A percentile compares a stretch with the other conserved stretches of the same genome.
These are phyloP conservation scores for Oxygymnocypris stewartii DNA, from an alignment of 2,113 vertebrate genomes.

Conservation along the genomic window DNA sequence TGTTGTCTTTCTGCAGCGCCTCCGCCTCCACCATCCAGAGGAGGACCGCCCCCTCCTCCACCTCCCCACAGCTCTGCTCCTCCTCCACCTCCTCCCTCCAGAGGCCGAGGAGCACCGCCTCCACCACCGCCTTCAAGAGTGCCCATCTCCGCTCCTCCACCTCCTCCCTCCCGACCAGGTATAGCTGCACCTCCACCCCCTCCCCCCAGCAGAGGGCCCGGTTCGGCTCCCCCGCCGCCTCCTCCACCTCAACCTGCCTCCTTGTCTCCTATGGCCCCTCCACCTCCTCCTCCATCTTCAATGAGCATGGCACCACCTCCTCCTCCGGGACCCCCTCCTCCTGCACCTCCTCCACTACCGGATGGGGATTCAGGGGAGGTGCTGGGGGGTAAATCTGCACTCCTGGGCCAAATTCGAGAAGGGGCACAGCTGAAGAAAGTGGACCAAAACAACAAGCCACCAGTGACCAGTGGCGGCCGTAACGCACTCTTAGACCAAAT, in stretches of 20 bases:
- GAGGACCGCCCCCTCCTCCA: constrained; percentile 80
- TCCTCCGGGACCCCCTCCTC: constrained; percentile 81
- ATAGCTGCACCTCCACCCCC: constrained; percentile 83
- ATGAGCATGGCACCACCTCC: constrained; percentile 81
- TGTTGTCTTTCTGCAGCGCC: constrained; percentile 59
- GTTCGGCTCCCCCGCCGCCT: constrained; percentile 79
- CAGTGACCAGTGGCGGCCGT: constrained; percentile 81
- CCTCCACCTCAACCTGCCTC: constrained; percentile 62
- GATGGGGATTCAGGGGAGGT: constrained; percentile 76
- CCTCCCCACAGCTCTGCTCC: constrained; percentile 84
- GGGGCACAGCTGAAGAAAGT: constrained; percentile 91
- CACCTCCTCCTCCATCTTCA: constrained; percentile 42
- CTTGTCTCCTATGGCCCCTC: constrained; percentile 66
- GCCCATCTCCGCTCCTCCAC: constrained; percentile 80
- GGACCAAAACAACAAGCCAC: constrained; percentile 86
- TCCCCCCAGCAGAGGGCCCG: constrained; percentile 72
- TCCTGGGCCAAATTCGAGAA: constrained; percentile 94
- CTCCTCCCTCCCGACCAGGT: constrained; percentile 74
- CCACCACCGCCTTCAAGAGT: constrained; percentile 83
- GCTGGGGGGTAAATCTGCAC: constrained; percentile 79
- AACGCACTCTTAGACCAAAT: constrained; percentile 95
- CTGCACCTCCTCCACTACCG: constrained; percentile 57
- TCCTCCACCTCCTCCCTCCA: constrained; percentile 79
- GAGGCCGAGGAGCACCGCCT: constrained; percentile 83
- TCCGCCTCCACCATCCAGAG: constrained; percentile 76